Evolutionary conservation across 2,797 vertebrate genomes (phyloP), one percentile per base, ranked within the genome.

Genomic region (Lates japonicus): DNA sequence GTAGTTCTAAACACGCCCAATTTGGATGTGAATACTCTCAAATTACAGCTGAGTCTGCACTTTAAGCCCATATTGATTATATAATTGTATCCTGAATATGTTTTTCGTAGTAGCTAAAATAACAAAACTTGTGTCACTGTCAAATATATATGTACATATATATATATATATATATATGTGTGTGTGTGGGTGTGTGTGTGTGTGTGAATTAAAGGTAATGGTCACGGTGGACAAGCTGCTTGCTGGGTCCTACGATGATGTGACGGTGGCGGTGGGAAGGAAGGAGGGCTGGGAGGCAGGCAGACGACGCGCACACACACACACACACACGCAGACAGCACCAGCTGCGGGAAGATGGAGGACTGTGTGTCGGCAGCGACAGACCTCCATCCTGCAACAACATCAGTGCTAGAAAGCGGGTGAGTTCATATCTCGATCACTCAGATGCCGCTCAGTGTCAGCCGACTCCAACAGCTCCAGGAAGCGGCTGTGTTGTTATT

Each of bases 281-380:
- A 65, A 81, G 83, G 69, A 73, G 78, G 70, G 74, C 63, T 17
- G 72, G n/a, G 65, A 74, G 25, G 48, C 80, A 64, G 72, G 10
- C 25, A 17, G 16, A 25, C 60, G 60, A n/a, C 19, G 35, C 33
- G 11, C 33, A 35, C 67, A 22, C 42, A 13, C 31, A 35, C 69
- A 31, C 35, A 14, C 22, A 63, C 17, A 63, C 70, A 51, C 3
- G 19, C n/a, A n/a, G 29, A 33, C 3, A 51, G 49, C 51, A 68
- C 58, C 60, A 65, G 73, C 72, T 59, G 66, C 70, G 54, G 75
- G 83, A 90, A 89, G 90, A 92, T 90, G 90, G 89, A 90, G 87
- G 90, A 84, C 74, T 22, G 75, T 59, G 81, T 64, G 81, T 71
- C 70, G 35, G 78, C 39, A 60, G 14, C 44, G 81, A 74, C 79